A percentile compares a stretch with the other conserved stretches of the same genome.
Conservation (phyloP, 2,888 invertebrate genomes). For the Stenurella melanura region DNA sequence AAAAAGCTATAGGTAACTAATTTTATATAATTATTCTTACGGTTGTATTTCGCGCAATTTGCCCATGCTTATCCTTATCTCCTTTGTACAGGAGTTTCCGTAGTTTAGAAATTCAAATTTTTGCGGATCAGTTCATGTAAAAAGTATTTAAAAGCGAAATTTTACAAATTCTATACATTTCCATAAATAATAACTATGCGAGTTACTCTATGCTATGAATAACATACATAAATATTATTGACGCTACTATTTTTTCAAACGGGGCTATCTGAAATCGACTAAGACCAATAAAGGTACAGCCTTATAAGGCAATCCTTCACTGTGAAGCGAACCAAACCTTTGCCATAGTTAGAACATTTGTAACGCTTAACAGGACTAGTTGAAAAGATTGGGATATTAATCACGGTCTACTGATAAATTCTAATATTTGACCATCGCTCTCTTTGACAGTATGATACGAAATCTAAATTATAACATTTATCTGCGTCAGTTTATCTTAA, state of each 20-base stretch:
- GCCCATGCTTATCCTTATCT: too few species aligned
- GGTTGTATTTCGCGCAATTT: too few species aligned
- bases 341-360: constrained; percentile 55
- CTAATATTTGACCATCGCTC: constrained; percentile 61
- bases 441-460: constrained; percentile 51
- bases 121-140: too few species aligned
- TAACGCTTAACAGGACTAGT: constrained; percentile 62
- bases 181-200: too few species aligned
- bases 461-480: constrained; percentile 51
- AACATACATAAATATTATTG: constrained; percentile 11
- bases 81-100: too few species aligned
- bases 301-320: constrained; percentile 33
- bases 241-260: constrained; percentile 27
- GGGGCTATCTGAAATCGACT: constrained; percentile 13
- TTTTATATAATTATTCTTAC: too few species aligned
- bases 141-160: too few species aligned
- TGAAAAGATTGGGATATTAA: constrained; percentile 62
- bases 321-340: constrained; percentile 35
- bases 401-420: constrained; percentile 64
- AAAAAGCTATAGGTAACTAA: too few species aligned
- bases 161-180: too few species aligned
- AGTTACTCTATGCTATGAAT: not conserved
- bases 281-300: constrained; percentile 31
- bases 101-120: too few species aligned
- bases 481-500: constrained; percentile 45